Base-by-base conservation (phyloP, 2,888 invertebrate genomes). In the Lasioglossum marginatum region DNA sequence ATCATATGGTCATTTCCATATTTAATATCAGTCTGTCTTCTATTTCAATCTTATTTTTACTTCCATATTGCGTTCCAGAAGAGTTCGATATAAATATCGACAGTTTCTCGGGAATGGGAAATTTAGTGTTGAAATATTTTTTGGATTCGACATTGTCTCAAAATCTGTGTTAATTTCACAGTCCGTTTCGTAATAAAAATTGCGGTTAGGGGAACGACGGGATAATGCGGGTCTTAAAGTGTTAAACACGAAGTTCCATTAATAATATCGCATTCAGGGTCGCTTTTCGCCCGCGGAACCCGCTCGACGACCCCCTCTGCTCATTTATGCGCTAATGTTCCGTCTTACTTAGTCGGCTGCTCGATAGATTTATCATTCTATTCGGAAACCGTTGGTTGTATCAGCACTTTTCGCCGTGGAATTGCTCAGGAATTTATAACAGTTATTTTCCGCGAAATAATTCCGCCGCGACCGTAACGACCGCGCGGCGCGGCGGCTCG, bases 281-380 rank as follows among this genome's bases (percentile, higher is more conserved):
- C 91, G 86, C 89, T 90, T 90, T 88, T 86, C 80, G 88, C 72
- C 81, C 77, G 60, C 70, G 81, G 68, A 68, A 52, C 87, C 78
- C 76, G 77, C 75, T 77, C 52, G 80, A 78, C 40, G 4, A 16
- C 8, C 52, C 75, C 75, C 77, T 63, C 80, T 91, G 31, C 23
- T 93, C 92, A 92, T 94, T 93, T 92, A 91, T 92, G 93, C 92
- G 89, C 91, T 92, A 91, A 93, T 92, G 91, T 77, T 48, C 88
- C 84, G 77, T 79, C 83, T 89, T 83, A 84, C 83, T 85, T 87
- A 87, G 81, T 78, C 74, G 78, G 83, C 85, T 84, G 74, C 89
- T 45, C 87, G 79, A 89, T 89, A 89, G 92, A 93, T 93, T 92
- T 89, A 92, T 93, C 93, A 89, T 92, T 92, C 87, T 88, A 90